Evolutionary conservation across 1,140 invertebrate genomes (phyloP).

Genomic region (Caerostris extrusa): DNA sequence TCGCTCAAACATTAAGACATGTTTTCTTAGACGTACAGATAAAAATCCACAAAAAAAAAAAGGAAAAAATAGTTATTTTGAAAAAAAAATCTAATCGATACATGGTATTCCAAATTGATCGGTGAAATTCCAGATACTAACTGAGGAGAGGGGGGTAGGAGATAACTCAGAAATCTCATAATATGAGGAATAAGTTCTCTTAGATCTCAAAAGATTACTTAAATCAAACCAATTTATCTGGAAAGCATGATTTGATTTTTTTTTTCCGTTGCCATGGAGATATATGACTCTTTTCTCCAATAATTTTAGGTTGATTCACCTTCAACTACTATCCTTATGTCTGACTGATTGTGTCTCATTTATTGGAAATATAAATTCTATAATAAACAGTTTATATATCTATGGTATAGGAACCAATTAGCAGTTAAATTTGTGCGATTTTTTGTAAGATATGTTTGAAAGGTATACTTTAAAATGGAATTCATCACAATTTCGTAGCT

Average conservation of each 20-base stretch:
- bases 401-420: no score
- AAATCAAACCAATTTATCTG: conserved; percentile 6
- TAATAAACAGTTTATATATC: no score
- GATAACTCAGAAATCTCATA: background rate
- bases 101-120: background rate
- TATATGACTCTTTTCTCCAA: background rate
- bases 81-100: background rate
- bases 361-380: no score
- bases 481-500: no score
- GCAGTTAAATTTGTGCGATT: no score
- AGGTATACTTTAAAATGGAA: no score
- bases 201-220: background rate
- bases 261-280: background rate
- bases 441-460: no score
- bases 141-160: background rate
- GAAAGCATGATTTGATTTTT: background rate
- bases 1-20: no score
- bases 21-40: no score
- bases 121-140: background rate
- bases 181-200: background rate
- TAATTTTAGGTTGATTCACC: background rate
- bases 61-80: no score
- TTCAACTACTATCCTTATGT: background rate
- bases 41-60: no score
- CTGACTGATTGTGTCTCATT: no score